Evolutionary conservation across 2,113 vertebrate species (phyloP).

Genomic region (Hystrix brachyura): DNA sequence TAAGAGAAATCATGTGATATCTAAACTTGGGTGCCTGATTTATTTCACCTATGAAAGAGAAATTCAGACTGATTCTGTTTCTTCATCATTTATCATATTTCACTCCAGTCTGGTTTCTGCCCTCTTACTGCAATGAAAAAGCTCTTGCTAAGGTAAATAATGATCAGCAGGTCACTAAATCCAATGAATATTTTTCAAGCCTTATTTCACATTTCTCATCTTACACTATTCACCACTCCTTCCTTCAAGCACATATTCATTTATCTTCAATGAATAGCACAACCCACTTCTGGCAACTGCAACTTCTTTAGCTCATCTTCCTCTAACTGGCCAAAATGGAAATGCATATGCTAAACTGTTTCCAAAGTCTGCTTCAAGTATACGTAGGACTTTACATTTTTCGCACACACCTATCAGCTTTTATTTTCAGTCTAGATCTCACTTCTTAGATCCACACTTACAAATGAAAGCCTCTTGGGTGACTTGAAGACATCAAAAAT

Average conservation of each 20-base stretch:
- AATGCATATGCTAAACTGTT: background rate
- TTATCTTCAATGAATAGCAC: background rate
- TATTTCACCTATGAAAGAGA: background rate
- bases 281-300: background rate
- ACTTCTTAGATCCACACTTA: background rate
- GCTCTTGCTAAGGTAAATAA: background rate
- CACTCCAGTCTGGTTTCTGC: background rate
- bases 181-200: background rate
- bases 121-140: background rate
- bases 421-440: constrained; percentile 24
- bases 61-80: constrained; percentile 2
- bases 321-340: background rate
- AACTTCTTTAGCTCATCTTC: constrained; percentile 20
- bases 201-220: background rate
- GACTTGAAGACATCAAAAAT: constrained; percentile 4
- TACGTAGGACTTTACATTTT: background rate
- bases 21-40: background rate
- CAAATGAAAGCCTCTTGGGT: background rate
- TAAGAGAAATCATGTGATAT: background rate
- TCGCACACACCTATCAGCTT: background rate
- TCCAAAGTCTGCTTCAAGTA: background rate
- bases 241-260: constrained; percentile 5
- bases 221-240: background rate
- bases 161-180: background rate
- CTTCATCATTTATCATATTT: background rate